Evolutionary conservation across 2,113 vertebrate species (phyloP), one percentile per base, ranked within the genome.

Genomic region (Prietella phreatophila): DNA sequence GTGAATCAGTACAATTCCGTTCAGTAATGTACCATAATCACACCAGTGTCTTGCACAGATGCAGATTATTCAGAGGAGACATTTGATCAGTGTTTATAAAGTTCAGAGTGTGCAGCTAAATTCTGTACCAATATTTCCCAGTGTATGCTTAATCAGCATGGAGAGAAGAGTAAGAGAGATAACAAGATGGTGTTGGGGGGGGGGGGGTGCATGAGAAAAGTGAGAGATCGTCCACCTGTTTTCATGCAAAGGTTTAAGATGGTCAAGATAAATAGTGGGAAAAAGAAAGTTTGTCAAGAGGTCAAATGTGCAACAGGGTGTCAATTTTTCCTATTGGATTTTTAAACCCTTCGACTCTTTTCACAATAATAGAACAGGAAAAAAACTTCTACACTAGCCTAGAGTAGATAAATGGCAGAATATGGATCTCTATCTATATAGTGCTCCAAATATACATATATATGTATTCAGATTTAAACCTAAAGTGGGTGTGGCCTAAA

Each of bases 41-140:
- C 1, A 1, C 19, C 76, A 17, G 47, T 8, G 4, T 17, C 65
- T 85, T 58, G 27, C 84, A 84, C 71, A 84, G 58, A 79, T 79
- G 10, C 8, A 53, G 50, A 42, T 86, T 60, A 86, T 83, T 78
- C 67, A 55, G 30, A 85, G 79, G 27, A 55, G 63, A 50, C 84
- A 89, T 84, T 79, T 80, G 88, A 79, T 89, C 56, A 86, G 25
- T 42, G 55, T 47, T 47, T 47, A 47, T 7, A 47, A 47, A 36
- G 67, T 56, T 82, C 83, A 89, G 14, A 39, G 22, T 33, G 82
- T 69, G 25, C 80, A 30, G 9, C 71, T 88, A 82, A 82, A 85
- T 89, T 85, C 83, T n/a, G 33, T 85, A 84, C 87, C 56, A 82
- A 88, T 88, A 90, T 79, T 82, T 63, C 42, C 39, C 39, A 53